Conservation (phyloP, 2,113 vertebrate genomes). For the Erythrolamprus reginae region DNA sequence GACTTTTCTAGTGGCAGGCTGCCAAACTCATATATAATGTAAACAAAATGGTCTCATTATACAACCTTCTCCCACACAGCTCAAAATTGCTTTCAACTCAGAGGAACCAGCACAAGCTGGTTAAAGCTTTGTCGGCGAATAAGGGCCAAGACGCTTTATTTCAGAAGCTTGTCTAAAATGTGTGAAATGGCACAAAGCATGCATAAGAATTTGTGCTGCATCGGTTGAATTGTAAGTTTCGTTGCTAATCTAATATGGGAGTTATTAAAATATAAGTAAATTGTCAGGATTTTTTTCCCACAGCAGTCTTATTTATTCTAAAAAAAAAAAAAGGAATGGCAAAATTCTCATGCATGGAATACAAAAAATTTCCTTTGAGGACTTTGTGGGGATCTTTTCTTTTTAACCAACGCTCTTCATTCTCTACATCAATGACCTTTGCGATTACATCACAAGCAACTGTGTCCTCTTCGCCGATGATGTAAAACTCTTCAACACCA, state of each 20-base stretch:
- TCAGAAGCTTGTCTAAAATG: constrained; percentile 8
- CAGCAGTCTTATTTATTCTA: background rate
- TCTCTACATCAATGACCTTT: too few species aligned
- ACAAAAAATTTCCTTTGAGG: background rate
- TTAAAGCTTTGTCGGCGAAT: constrained; percentile 27
- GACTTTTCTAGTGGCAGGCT: constrained; percentile 41
- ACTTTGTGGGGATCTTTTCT: background rate
- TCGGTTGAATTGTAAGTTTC: background rate
- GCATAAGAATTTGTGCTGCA: constrained; percentile 3
- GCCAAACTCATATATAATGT: constrained; percentile 44
- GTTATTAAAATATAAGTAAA: background rate
- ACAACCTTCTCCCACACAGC: constrained; percentile 17
- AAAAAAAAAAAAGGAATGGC: background rate
- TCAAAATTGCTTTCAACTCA: constrained; percentile 32
- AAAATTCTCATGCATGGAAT: background rate
- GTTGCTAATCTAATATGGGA: background rate
- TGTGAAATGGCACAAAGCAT: constrained; percentile 9
- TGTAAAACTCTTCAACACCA: too few species aligned
- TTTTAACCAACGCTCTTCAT: too few species aligned
- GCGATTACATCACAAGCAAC: too few species aligned
- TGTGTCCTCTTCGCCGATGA: too few species aligned
- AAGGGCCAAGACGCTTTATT: constrained; percentile 7
- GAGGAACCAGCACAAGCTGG: background rate
- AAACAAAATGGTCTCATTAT: constrained; percentile 46
- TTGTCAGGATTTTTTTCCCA: background rate